Evolutionary conservation across 2,113 vertebrate species (phyloP), one percentile per base, ranked within the genome.

Genomic region (Tyto alba): DNA sequence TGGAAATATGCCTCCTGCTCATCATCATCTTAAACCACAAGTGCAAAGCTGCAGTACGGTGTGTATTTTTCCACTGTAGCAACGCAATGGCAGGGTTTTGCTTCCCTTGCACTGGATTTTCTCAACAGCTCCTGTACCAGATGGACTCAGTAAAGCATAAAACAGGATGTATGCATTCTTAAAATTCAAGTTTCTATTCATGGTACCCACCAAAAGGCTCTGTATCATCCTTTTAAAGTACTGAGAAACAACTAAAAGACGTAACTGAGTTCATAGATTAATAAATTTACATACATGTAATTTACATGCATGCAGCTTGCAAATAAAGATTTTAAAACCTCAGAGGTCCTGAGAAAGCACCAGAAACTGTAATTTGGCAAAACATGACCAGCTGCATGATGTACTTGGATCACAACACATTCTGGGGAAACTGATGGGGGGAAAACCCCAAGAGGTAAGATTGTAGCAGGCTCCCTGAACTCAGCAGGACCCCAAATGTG

Each of bases 391-490:
- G 38, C 26, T 78, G 81, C 67, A 53, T 36, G 36, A 45, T 80
- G 38, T 29, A 15, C 22, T 12, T 69, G 67, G 15, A 59, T 52
- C n/a, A 34, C 57, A 64, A 19, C 14, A 17, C 8, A 48, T 11
- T 16, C 11, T 14, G 40, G 40, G 53, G 53, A 85, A 85, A 73
- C 4, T 7, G n/a, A n/a, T 5, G 34, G 7, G 47, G 32, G 10
- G 11, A 17, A 90, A 85, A 22, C 4, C n/a, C 22, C 26, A 63
- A 57, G 43, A 75, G 86, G 5, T 26, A 38, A 72, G 71, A 57
- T 6, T 0, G 0, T 1, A 29, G 32, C 12, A 3, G 62, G 12
- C 5, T 84, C 38, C 16, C 5, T 0, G 5, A 16, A 21, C 43
- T 30, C 41, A 22, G 34, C 7, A 26, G 32, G 16, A 59, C 23